phyloP scores from a whole-genome alignment of 2,113 vertebrate genomes.

The Dicrurus megarhynchus region DNA sequence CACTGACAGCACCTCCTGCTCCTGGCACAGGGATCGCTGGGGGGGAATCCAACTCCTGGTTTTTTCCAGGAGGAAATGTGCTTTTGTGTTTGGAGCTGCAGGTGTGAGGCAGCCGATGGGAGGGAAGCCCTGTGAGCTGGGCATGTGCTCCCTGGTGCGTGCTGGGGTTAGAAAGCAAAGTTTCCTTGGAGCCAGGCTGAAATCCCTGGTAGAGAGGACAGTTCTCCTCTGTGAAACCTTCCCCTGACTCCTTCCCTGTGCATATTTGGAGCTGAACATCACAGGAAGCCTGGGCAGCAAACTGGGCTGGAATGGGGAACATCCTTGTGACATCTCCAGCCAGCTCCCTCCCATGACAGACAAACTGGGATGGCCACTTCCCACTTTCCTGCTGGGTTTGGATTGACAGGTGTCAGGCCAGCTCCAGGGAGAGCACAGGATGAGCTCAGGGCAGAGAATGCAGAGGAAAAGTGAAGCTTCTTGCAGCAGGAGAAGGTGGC shows the following conservation, averaged over 20 bases:
- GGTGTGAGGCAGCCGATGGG: neutral
- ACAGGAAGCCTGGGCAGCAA: neutral
- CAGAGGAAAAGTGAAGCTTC: neutral
- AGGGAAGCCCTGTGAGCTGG: neutral
- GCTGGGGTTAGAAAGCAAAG: neutral
- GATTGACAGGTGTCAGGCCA: neutral
- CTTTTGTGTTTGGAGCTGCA: neutral
- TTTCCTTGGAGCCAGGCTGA: neutral
- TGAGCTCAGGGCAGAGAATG: neutral
- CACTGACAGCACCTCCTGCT: neutral
- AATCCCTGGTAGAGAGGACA: neutral
- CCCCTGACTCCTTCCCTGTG: neutral
- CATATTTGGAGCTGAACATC: neutral
- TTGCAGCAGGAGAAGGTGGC: neutral
- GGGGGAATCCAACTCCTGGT: rapidly evolving
- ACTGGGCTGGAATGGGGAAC: neutral
- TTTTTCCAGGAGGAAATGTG: neutral
- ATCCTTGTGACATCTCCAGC: neutral
- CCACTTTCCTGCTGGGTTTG: neutral
- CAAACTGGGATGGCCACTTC: neutral
- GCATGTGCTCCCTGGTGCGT: neutral
- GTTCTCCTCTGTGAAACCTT: neutral
- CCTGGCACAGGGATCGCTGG: neutral
- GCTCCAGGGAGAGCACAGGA: neutral
- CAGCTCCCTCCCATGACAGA: rapidly evolving